Conservation (phyloP, 1,140 invertebrate species). For the Nebria ingens region DNA sequence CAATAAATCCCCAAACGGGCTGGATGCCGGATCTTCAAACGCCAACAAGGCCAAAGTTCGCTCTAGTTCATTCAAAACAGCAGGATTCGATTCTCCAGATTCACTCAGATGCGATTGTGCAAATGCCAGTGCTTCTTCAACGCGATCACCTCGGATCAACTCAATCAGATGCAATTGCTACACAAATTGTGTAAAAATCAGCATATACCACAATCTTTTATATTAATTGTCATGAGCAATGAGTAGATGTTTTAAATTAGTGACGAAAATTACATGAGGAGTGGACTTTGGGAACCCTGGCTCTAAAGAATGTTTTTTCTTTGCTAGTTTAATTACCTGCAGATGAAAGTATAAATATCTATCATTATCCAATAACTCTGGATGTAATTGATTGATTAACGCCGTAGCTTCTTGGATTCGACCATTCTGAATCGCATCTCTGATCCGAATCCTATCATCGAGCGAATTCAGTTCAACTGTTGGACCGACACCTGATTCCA, state of each 20-base stretch:
- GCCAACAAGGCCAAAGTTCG: slow-evolving; percentile 88
- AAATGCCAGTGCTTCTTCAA: slow-evolving; percentile 93
- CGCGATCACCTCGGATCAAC: slow-evolving; percentile 73
- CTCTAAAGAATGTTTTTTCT: slow-evolving; percentile 5
- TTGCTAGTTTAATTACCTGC: slow-evolving; percentile 47
- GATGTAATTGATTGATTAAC: slow-evolving; percentile 89
- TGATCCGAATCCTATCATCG: slow-evolving; percentile 87
- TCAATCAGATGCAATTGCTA: slow-evolving; percentile 93
- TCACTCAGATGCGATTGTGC: slow-evolving; percentile 89
- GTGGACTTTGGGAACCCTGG: neutral
- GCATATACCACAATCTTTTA: too few relatives aligned
- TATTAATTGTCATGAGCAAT: too few relatives aligned
- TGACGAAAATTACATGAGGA: slow-evolving; percentile 2
- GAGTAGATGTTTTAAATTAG: too few relatives aligned
- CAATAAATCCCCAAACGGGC: slow-evolving; percentile 92
- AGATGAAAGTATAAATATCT: slow-evolving; percentile 92
- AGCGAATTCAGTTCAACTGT: slow-evolving; percentile 79
- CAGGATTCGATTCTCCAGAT: slow-evolving; percentile 79
- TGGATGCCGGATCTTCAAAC: slow-evolving; percentile 91
- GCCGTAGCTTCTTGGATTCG: slow-evolving; percentile 87
- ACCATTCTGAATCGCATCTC: slow-evolving; percentile 89
- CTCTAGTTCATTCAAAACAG: slow-evolving; percentile 63
- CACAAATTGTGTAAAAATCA: too few relatives aligned
- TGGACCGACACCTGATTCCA: slow-evolving; percentile 83
- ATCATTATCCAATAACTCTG: slow-evolving; percentile 90